Conservation (phyloP, 2,113 vertebrate species). For the Abramis brama region DNA sequence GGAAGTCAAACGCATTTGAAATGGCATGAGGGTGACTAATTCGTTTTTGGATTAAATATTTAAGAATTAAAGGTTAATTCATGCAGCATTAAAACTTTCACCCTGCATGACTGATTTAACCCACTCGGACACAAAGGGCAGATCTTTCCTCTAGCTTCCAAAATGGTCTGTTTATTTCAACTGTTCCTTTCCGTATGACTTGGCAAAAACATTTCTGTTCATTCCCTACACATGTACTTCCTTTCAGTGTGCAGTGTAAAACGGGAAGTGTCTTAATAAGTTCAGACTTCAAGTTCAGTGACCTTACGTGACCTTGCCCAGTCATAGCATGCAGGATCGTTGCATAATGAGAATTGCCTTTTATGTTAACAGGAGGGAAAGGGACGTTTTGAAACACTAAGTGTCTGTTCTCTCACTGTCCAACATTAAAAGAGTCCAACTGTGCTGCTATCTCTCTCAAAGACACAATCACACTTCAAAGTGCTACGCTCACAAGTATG, state of each 20-base stretch:
- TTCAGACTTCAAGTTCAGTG: neutral
- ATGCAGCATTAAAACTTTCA: neutral
- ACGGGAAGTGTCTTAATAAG: slow-evolving; percentile 16
- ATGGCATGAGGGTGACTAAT: neutral
- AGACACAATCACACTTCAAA: slow-evolving; percentile 20
- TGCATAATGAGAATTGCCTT: slow-evolving; percentile 5
- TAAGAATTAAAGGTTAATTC: slow-evolving; percentile 6
- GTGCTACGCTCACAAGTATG: neutral
- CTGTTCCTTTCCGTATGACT: slow-evolving; percentile 39
- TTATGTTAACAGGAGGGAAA: slow-evolving; percentile 7
- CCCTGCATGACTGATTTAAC: neutral
- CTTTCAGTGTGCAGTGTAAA: neutral
- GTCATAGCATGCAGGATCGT: neutral
- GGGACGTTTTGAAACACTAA: neutral
- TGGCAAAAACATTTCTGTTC: slow-evolving; percentile 40
- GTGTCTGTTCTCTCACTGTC: slow-evolving; percentile 15
- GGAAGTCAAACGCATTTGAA: neutral
- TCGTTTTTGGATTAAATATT: neutral
- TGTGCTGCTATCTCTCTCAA: neutral
- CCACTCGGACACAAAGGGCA: slow-evolving; percentile 30
- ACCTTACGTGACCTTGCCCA: neutral
- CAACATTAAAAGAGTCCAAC: neutral
- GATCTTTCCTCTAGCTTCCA: slow-evolving; percentile 32
- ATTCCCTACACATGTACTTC: neutral
- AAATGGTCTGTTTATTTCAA: neutral